A percentile compares a stretch with the other conserved stretches of the same genome.
These are phyloP conservation scores for Polyodon spathula DNA, from an alignment of 2,113 vertebrate species.

Conservation along the genomic window DNA sequence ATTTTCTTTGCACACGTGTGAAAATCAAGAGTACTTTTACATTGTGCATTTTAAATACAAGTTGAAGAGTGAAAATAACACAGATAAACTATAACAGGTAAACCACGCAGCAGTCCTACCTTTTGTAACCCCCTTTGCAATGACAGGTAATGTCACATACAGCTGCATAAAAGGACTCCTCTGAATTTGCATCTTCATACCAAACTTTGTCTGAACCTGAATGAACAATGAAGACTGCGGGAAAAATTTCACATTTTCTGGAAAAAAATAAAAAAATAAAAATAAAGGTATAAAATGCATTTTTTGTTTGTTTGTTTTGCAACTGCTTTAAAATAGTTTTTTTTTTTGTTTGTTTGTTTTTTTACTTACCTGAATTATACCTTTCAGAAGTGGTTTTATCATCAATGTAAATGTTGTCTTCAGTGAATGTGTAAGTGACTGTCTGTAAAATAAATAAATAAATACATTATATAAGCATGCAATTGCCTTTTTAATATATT, in stretches of 20 bases:
- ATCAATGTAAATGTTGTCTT: no score
- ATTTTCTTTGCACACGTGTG: background rate
- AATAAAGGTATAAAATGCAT: no score
- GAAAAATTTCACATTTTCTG: slow-evolving; percentile 7
- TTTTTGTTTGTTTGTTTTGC: no score
- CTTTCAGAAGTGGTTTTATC: no score
- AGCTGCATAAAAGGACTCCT: slow-evolving; percentile 11
- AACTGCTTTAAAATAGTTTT: no score
- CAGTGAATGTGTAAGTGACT: no score
- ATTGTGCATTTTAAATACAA: background rate
- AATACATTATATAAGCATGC: no score
- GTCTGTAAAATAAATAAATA: no score
- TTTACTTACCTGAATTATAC: no score
- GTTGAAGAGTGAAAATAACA: background rate
- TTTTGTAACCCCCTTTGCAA: background rate
- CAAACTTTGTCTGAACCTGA: slow-evolving; percentile 11
- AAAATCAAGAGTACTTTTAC: background rate
- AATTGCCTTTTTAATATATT: no score
- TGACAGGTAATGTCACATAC: slow-evolving; percentile 8
- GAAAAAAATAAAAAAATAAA: no score
- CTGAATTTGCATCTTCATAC: slow-evolving; percentile 15
- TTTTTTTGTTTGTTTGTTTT: no score
- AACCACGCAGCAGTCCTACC: slow-evolving; percentile 6
- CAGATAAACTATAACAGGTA: background rate
- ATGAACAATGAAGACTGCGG: slow-evolving; percentile 8